Evolutionary conservation across 2,888 invertebrate genomes (phyloP).

Genomic region (Mythimna pallens): DNA sequence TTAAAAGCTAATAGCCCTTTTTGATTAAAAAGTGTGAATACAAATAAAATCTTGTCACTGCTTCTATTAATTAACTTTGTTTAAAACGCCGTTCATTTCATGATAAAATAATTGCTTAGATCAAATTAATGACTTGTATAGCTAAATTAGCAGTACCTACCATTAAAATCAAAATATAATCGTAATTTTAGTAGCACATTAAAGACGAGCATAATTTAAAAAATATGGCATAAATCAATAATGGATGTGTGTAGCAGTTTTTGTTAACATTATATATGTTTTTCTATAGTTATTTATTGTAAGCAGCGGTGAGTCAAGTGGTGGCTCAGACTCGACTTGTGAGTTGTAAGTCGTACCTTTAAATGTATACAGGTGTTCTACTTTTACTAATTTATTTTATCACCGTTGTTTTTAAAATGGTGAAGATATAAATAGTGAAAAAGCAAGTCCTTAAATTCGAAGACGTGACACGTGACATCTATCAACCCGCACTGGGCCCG

Average conservation of each 20-base stretch:
- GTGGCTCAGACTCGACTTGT: no score
- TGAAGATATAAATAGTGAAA: no score
- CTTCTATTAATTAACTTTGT: background rate
- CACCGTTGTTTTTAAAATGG: no score
- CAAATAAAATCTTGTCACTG: conserved; percentile 1
- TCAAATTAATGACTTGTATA: conserved; percentile 12
- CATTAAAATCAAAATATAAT: background rate
- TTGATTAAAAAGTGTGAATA: background rate
- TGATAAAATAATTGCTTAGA: background rate
- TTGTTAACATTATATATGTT: background rate
- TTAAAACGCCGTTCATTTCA: background rate
- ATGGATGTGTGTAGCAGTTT: background rate
- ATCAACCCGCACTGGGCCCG: no score
- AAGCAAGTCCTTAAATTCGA: no score
- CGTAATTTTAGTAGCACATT: background rate
- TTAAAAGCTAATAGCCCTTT: background rate
- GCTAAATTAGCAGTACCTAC: background rate
- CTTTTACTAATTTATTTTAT: no score
- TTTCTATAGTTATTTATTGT: no score
- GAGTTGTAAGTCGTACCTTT: no score
- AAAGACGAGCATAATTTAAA: background rate
- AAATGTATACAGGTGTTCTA: no score
- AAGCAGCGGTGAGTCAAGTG: no score
- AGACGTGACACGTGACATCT: no score
- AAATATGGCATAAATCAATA: background rate